These are phyloP conservation scores for Amblyopsis rosae DNA, from an alignment of 2,113 vertebrate species.

Conservation along the genomic window DNA sequence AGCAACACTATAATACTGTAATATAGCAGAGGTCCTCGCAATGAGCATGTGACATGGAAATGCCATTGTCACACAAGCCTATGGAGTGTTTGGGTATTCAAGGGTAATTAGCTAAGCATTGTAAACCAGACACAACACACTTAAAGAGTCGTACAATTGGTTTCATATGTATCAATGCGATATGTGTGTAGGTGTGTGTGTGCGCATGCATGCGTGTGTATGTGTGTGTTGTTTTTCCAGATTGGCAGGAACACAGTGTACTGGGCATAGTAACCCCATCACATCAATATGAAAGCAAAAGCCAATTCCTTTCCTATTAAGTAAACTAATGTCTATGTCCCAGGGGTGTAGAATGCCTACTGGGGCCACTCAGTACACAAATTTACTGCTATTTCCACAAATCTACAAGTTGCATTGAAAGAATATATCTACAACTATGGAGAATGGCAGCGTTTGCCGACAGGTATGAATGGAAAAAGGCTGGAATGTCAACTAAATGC, in stretches of 20 bases:
- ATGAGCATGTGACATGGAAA: neutral
- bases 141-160: neutral
- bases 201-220: neutral
- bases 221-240: conserved; percentile 5
- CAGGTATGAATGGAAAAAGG: conserved; percentile 5
- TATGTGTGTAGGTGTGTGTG: neutral
- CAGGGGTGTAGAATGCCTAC: conserved; percentile 19
- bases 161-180: neutral
- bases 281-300: conserved; percentile 12
- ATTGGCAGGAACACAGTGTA: conserved; percentile 9
- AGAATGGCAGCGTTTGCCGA: conserved; percentile 18
- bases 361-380: conserved; percentile 19
- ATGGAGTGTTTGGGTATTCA: conserved; percentile 4
- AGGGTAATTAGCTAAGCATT: neutral
- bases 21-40: no score
- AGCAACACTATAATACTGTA: no score
- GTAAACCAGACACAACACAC: neutral
- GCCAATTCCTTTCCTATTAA: conserved; percentile 36
- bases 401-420: conserved; percentile 22
- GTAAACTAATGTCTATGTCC: conserved; percentile 40
- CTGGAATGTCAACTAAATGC: neutral
- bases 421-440: conserved; percentile 21
- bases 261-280: conserved; percentile 29
- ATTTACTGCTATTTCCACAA: conserved; percentile 20
- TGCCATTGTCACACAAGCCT: conserved; percentile 21